These are phyloP conservation scores for Phymastichus coffea DNA, from an alignment of 1,140 invertebrate species.

Conservation along the genomic window DNA sequence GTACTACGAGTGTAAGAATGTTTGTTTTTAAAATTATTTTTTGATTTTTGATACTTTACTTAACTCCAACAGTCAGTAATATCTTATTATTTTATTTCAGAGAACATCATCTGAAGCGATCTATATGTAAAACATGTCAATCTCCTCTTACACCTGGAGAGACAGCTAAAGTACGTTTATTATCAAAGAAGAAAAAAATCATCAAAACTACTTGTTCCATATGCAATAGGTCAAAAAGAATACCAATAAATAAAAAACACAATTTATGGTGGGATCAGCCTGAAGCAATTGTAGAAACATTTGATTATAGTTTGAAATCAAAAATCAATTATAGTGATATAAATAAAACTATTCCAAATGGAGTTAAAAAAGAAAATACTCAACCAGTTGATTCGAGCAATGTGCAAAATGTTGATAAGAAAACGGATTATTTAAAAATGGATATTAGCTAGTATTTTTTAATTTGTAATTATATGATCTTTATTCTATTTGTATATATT, in stretches of 20 bases:
- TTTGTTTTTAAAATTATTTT: constrained; percentile 8
- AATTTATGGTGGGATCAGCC: constrained; percentile 47
- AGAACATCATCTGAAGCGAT: constrained; percentile 48
- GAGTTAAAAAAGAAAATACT: too few relatives aligned
- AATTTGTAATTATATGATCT: too few relatives aligned
- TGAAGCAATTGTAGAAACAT: constrained; percentile 39
- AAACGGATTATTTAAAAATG: too few relatives aligned
- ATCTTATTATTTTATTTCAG: constrained; percentile 34
- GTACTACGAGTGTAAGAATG: constrained; percentile 48
- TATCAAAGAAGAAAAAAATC: constrained; percentile 44
- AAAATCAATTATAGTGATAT: too few relatives aligned
- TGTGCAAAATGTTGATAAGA: not conserved
- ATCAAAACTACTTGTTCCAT: constrained; percentile 45
- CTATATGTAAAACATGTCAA: constrained; percentile 50
- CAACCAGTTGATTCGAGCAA: not conserved
- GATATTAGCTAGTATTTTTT: too few relatives aligned
- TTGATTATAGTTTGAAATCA: constrained; percentile 40
- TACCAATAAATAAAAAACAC: constrained; percentile 41
- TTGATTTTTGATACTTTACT: not conserved
- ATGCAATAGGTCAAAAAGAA: constrained; percentile 40
- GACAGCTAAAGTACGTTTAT: constrained; percentile 47
- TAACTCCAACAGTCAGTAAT: not conserved
- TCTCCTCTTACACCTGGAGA: constrained; percentile 50
- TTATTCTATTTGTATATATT: too few relatives aligned
- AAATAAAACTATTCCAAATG: too few relatives aligned